Conservation (phyloP, 2,888 invertebrate genomes). For the Ornithoptera priamus region DNA sequence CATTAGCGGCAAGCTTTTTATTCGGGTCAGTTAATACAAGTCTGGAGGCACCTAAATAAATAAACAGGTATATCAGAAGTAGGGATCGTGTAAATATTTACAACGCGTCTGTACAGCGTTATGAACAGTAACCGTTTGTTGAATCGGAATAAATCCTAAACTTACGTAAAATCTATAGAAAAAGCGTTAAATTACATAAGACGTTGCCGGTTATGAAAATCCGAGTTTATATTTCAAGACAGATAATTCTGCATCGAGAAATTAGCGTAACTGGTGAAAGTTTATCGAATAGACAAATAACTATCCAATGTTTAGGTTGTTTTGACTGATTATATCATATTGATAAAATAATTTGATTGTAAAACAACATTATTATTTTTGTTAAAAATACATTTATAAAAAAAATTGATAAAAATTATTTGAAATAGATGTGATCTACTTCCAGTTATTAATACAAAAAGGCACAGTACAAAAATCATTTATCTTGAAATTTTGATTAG, state of each 20-base stretch:
- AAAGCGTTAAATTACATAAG: constrained; percentile 22
- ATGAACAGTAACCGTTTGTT: constrained; percentile 10
- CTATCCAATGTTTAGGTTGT: constrained; percentile 11
- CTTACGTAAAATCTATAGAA: constrained; percentile 10
- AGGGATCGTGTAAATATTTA: constrained; percentile 29
- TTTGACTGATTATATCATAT: too few species aligned
- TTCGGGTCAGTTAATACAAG: constrained; percentile 38
- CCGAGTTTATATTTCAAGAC: constrained; percentile 10
- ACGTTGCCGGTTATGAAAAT: constrained; percentile 15
- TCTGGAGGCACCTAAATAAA: constrained; percentile 26
- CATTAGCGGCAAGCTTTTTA: constrained; percentile 41
- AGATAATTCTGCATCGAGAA: constrained; percentile 9
- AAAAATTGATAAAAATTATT: too few species aligned
- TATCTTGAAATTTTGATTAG: too few species aligned
- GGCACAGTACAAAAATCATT: too few species aligned
- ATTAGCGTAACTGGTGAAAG: constrained; percentile 18
- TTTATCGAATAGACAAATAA: background rate
- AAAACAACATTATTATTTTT: too few species aligned
- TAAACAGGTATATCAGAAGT: constrained; percentile 30
- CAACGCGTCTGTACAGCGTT: constrained; percentile 22
- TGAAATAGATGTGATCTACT: too few species aligned
- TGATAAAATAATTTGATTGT: too few species aligned
- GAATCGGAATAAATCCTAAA: background rate
- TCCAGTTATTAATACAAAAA: too few species aligned
- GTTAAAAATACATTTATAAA: too few species aligned